Conservation (phyloP, 2,113 vertebrate genomes). For the Cebus imitator region DNA sequence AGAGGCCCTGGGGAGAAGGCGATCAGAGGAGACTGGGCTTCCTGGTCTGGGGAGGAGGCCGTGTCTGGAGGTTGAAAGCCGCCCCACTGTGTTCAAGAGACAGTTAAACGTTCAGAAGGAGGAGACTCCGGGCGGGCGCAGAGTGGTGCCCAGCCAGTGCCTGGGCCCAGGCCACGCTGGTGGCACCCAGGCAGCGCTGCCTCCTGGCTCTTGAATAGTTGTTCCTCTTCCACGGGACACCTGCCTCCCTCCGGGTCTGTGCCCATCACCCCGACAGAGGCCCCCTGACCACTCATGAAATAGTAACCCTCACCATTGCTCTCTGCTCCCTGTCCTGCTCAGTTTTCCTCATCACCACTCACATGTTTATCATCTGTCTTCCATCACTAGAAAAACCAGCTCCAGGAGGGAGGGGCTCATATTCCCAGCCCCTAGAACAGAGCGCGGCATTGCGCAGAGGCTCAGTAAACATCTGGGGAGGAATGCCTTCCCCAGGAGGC, state of each 20-base stretch:
- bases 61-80: accelerated
- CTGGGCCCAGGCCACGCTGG: not conserved
- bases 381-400: not conserved
- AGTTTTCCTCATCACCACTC: not conserved
- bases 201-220: not conserved
- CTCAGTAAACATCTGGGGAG: not conserved
- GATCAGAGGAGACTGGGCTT: accelerated
- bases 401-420: too few species aligned
- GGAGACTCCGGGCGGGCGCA: not conserved
- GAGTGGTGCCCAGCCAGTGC: not conserved
- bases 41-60: not conserved
- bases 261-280: not conserved
- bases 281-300: not conserved
- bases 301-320: not conserved
- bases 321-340: not conserved
- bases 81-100: not conserved
- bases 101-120: not conserved
- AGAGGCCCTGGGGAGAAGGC: not conserved
- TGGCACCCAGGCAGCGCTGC: not conserved
- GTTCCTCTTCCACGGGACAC: not conserved
- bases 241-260: not conserved
- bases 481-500: not conserved
- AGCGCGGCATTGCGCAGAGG: accelerated
- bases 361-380: not conserved
- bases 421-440: not conserved